Base-by-base conservation (phyloP, 2,797 vertebrate species). In the Podargus strigoides region DNA sequence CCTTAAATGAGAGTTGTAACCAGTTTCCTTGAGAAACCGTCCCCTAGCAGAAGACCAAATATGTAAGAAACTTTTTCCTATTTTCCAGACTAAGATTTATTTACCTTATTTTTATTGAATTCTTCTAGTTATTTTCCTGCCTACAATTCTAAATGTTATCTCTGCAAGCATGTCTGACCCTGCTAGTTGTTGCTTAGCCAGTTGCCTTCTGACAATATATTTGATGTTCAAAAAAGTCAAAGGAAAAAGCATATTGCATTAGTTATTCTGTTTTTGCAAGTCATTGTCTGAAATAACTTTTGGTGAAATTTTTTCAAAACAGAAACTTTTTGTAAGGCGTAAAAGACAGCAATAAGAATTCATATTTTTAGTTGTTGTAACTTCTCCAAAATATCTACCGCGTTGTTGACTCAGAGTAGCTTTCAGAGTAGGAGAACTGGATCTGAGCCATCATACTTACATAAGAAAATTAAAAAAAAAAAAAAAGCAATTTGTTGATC, bases 361-460 rank as follows among this genome's bases (percentile, higher is more conserved):
- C 3, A 3, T 74, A 41, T 36, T 87, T 95, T 89, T 50, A 46
- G 17, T 87, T 81, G 10, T 62, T 90, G 24, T 73, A 86, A 63
- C 66, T 88, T 63, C 64, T 92, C 52, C 63, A 75, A 70, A 94
- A 79, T 80, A 46, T 91, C 63, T 91, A 15, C 58, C 2, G 4
- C 32, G 20, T 69, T 95, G 73, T 88, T 95, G 90, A 92, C 37
- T 91, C 76, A 77, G 80, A 92, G 81, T 83, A 76, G 56, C 36
- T 94, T 85, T 89, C 49, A 68, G 34, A 87, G 52, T 37, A 85
- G 86, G 16, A 96, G 55, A 91, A 41, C 68, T 92, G 90, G 76
- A 90, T 88, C 67, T 90, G 42, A 53, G 84, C 81, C 73, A 72
- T 37, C 42, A 15, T 72, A 44, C 47, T 92, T 56, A 34, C 42